Base-by-base conservation (phyloP, 2,797 vertebrate genomes). In the Nasua narica region DNA sequence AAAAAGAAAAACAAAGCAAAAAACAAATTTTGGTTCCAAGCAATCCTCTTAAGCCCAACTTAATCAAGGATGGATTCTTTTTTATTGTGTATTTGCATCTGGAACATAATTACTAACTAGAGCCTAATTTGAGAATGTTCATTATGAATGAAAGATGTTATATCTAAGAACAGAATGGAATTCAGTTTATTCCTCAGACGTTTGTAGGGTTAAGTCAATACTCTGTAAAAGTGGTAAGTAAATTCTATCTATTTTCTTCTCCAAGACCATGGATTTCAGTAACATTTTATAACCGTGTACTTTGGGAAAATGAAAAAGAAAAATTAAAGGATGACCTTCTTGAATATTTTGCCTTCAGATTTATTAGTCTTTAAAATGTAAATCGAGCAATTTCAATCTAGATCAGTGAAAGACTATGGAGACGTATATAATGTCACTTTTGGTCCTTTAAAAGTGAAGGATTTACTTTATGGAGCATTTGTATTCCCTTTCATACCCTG, bases 91-190 rank as follows among this genome's bases (percentile, higher is more conserved):
- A 10, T 91, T 96, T 92, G 25, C 83, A 83, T 90, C 54, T 35
- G 69, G 37, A 93, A 85, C 15, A 86, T 62, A 94, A 92, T 95
- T 94, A 91, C 87, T 32, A 92, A 72, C 77, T 93, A 62, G 35
- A 70, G 27, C 78, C 90, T 95, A 95, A 97, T 96, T 95, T 95
- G 35, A 95, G 58, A 86, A 83, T 95, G 78, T 90, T 97, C 87
- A 56, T 92, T 96, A 72, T 46, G 37, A 93, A 77, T 43, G 43
- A 96, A 91, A 91, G 62, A 91, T 50, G 4, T 76, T 79, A 48
- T 91, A 96, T 46, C 52, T 90, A 79, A 92, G 67, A 87, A 86
- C 19, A 88, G 56, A 81, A 65, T 79, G 65, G 29, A 84, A 95
- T 86, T 87, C 74, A 88, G 25, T 84, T 85, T 90, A 88, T 78